Base-by-base conservation (phyloP, 2,797 vertebrate species). In the Otolemur crassicaudatus region DNA sequence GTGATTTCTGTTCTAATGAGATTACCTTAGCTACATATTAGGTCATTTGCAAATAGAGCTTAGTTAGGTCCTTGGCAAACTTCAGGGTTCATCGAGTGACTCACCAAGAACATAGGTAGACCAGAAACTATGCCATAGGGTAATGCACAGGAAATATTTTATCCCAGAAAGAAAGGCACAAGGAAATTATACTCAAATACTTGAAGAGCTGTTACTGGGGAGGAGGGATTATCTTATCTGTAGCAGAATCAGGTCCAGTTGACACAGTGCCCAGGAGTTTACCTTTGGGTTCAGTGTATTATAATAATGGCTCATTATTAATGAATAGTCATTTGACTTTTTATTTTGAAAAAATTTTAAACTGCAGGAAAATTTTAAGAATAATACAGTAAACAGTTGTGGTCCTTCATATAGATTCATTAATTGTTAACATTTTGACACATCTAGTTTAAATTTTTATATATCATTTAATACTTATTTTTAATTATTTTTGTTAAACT, bases 1-100 rank as follows among this genome's bases (percentile, higher is more conserved):
- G 67, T 92, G 86, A 80, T 96, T 89, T 89, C 53, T 75, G 10
- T 82, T 91, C 70, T 89, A 67, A 40, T 61, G 83, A 93, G 86
- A 83, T 86, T 53, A n/a, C 34, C 4, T 75, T 79, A 56, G 29
- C 29, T 31, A 49, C 58, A 7, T 82, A 2, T 13, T 87, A 19
- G 79, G 61, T 58, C 8, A 12, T 67, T 87, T 92, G 31, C 69
- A 43, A 49, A 22, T 81, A 61, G 12, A 3, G 1, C 23, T 60
- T 85, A 77, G 72, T 3, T 92, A n/a, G n/a, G 2, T 77, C 53
- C 46, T 58, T 58, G n/a, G 25, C 2, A 73, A 79, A 76, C 29
- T 86, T 4, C 1, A 75, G 43, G 34, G 56, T 43, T 5, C 23
- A 73, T 40, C 13, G 20, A 49, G 65, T 12, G 85, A 5, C 22